Evolutionary conservation across 92 coral and sea anemone species (phyloP), one percentile per base, ranked within the genome.

Genomic region (Umimayanthus kanabou): DNA sequence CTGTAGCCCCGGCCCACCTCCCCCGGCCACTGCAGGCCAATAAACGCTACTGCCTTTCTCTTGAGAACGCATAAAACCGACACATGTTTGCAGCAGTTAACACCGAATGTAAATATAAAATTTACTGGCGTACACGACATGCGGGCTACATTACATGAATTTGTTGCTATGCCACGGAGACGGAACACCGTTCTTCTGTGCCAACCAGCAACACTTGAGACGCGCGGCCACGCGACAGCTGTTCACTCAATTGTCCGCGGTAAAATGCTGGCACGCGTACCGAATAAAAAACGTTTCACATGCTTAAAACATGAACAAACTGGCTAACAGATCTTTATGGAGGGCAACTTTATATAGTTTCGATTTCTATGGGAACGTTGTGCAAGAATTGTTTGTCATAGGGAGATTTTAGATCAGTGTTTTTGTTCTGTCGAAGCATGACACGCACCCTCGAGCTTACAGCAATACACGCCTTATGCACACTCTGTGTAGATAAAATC

Each of bases 141-240:
- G 14, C 11, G 20, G 39, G 79, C 50, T 39, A 23, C 79, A 39
- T 43, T n/a, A 29, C 18, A 61, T 61, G 29, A 40, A 39, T 75
- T 73, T 22, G 79, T 75, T 75, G 79, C 79, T 75, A 15, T 23
- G 79, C 79, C 79, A n/a, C 13, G 50, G 45, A n/a, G 58, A 75
- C 79, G 79, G 79, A 39, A 73, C 16, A 75, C 79, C 50, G 25
- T 73, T 73, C 77, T 30, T 5, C 37, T 73, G 77, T 39, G 37
- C 77, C 45, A 14, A 75, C 25, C 39, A 37, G 79, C 53, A 75
- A 39, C 79, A 22, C 79, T 75, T 75, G 50, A 39, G 45, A 43
- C 30, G 79, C 79, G 18, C 0, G 22, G 79, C 79, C 79, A 75
- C 79, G 79, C 79, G 79, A 39, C 79, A 33, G 79, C 79, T 75